Base-by-base conservation (phyloP, 2,113 vertebrate genomes). In the Rutilus rutilus region DNA sequence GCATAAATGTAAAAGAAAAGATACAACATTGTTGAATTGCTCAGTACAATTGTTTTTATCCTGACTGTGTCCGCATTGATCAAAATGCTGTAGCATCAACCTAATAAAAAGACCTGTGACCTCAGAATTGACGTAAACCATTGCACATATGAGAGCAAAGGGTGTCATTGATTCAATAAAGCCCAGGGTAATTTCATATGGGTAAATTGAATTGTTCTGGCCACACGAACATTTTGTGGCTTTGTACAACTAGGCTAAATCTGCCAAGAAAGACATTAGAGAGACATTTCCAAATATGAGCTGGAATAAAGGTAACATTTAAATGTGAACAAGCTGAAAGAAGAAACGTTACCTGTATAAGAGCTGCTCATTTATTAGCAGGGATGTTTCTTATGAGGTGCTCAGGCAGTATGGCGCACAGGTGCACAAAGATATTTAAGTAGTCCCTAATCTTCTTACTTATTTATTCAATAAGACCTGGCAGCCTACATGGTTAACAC, bases 381-480 rank as follows among this genome's bases (percentile, higher is more conserved):
- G 73, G 64, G 74, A 25, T 60, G 25, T 76, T 30, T 50, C 82
- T 78, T 59, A 80, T 65, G 85, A 81, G 85, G 69, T 59, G 64
- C 85, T 50, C 78, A 39, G 39, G 39, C 67, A 82, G 67, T 57
- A 30, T 17, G 50, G 47, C 25, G 77, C 64, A 74, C 81, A 86
- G 85, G 82, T 85, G 82, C 50, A 27, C 36, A 33, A 62, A 19
- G 82, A 83, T 50, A 73, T 75, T 82, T 85, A 81, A 65, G 85
- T 74, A 82, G 81, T 86, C 82, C 69, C 67, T 85, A 89, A 90
- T 88, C 83, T 76, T 84, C 85, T 86, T 85, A 88, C 89, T 89
- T 86, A 88, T 89, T 86, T 87, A 90, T 88, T 86, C 87, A 88
- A 64, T 90, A 89, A 89, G 83, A 64, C 74, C 82, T 65, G 79